Percentiles rank a stretch among this genome's conserved stretches.
Evolutionary conservation across 2,888 invertebrate species (phyloP).

Genomic region (Microchrysa polita): DNA sequence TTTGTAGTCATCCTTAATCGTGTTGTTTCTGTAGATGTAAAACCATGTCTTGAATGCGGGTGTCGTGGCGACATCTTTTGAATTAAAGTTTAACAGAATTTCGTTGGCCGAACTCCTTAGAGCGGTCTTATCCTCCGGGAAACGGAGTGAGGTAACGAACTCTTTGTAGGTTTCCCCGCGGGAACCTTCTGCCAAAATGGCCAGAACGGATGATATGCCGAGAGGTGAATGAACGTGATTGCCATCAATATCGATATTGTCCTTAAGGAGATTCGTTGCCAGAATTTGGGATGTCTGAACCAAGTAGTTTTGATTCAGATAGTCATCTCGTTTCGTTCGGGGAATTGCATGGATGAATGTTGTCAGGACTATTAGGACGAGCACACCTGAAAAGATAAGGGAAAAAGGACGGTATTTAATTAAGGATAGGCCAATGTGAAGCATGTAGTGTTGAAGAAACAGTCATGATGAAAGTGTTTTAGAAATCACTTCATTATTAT

Average conservation of each 20-base stretch:
- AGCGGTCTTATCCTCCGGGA: conserved; percentile 65
- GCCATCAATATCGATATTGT: conserved; percentile 60
- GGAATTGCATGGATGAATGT: conserved; percentile 14
- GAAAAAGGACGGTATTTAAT: too few relatives aligned
- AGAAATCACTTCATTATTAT: too few relatives aligned
- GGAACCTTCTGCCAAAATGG: conserved; percentile 72
- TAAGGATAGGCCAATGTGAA: too few relatives aligned
- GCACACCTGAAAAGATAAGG: background rate
- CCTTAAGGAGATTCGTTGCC: conserved; percentile 60
- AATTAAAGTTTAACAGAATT: conserved; percentile 57
- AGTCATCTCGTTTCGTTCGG: conserved; percentile 22
- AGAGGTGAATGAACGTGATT: conserved; percentile 74
- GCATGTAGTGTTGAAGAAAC: too few relatives aligned
- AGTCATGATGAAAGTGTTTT: too few relatives aligned
- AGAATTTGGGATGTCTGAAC: conserved; percentile 60
- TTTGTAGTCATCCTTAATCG: conserved; percentile 70
- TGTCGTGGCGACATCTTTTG: conserved; percentile 57
- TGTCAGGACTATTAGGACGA: background rate
- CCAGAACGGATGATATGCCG: conserved; percentile 71
- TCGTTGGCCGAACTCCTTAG: conserved; percentile 57
- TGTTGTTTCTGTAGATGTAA: conserved; percentile 74
- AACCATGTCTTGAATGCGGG: conserved; percentile 75
- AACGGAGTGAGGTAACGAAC: conserved; percentile 67
- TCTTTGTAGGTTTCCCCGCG: conserved; percentile 70
- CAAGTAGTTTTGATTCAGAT: conserved; percentile 54